These are phyloP conservation scores for Psettodes erumei DNA, from an alignment of 2,113 vertebrate species.

Conservation along the genomic window DNA sequence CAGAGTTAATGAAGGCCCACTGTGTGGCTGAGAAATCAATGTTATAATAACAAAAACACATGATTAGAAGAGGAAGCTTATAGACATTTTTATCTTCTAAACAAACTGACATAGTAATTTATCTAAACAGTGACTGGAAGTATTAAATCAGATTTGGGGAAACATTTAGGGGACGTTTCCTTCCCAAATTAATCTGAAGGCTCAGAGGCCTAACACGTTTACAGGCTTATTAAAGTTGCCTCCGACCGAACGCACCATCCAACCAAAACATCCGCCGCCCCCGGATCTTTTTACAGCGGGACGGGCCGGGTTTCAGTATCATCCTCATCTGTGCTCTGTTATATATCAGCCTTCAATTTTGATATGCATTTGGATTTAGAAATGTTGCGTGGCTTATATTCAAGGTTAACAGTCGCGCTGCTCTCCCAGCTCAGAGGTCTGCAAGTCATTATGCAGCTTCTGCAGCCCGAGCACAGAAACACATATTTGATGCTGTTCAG, in stretches of 20 bases:
- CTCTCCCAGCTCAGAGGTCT: slow-evolving; percentile 50
- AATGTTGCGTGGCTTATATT: slow-evolving; percentile 31
- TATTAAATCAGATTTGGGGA: slow-evolving; percentile 22
- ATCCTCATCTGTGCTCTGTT: slow-evolving; percentile 54
- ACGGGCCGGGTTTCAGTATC: slow-evolving; percentile 31
- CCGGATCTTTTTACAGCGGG: slow-evolving; percentile 15
- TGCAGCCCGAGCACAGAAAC: slow-evolving; percentile 29
- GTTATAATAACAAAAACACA: background rate
- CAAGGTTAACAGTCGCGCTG: slow-evolving; percentile 50
- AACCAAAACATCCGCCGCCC: slow-evolving; percentile 29
- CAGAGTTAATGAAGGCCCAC: background rate
- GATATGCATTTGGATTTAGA: slow-evolving; percentile 43
- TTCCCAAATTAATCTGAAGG: slow-evolving; percentile 18
- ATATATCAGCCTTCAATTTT: slow-evolving; percentile 40
- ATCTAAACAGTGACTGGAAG: slow-evolving; percentile 26
- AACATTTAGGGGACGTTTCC: slow-evolving; percentile 37
- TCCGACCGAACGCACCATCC: slow-evolving; percentile 12
- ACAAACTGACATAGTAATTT: slow-evolving; percentile 20
- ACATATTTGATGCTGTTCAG: slow-evolving; percentile 14
- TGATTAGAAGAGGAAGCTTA: background rate
- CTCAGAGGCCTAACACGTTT: slow-evolving; percentile 33
- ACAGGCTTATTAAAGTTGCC: slow-evolving; percentile 51
- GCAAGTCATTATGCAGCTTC: slow-evolving; percentile 62
- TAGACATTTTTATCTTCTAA: slow-evolving; percentile 4
- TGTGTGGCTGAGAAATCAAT: background rate